Base-by-base conservation (phyloP, 2,113 vertebrate genomes). In the Ploceus nigricollis region DNA sequence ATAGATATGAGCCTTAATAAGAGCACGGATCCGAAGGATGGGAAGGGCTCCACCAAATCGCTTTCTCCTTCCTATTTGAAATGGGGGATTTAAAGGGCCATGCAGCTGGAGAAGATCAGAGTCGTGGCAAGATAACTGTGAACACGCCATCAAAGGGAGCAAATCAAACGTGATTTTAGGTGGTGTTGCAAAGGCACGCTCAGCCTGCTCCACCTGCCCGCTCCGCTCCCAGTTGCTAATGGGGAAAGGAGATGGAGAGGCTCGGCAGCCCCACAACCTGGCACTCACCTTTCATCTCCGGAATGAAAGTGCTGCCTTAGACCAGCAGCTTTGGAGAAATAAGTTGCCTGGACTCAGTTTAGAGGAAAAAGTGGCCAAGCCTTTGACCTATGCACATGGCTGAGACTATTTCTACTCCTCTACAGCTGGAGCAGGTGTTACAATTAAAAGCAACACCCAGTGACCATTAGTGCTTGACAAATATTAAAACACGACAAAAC, bases 31-130 rank as follows among this genome's bases (percentile, higher is more conserved):
- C 22, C 78, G 33, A 50, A 60, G 66, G 66, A 50, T 1, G 60
- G 90, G 87, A 77, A 87, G 75, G 50, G 83, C 87, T 83, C 63
- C 84, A 77, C 79, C 42, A 90, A 35, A 45, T 40, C 7, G 7
- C 92, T 87, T 88, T 66, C 75, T 64, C 39, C 35, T 58, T 91
- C 87, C 65, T 65, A 35, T 92, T 84, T 90, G 94, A 97, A 96
- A 77, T 0, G 5, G 80, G 82, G 37, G 48, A 87, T 90, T 95
- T 95, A 84, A 91, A 96, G 93, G 87, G 82, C 94, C 33, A 28
- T 4, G 78, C 31, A 33, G 85, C 71, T 23, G 4, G 82, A 51
- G 57, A 72, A 95, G 96, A 92, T 91, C 92, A 91, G 82, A 94
- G 87, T 40, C 4, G 15, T 65, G 57, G 75, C 77, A 51, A 57